phyloP scores from a whole-genome alignment of 64 coral and sea anemone species.

The Hydrozoanthus tunicans region DNA sequence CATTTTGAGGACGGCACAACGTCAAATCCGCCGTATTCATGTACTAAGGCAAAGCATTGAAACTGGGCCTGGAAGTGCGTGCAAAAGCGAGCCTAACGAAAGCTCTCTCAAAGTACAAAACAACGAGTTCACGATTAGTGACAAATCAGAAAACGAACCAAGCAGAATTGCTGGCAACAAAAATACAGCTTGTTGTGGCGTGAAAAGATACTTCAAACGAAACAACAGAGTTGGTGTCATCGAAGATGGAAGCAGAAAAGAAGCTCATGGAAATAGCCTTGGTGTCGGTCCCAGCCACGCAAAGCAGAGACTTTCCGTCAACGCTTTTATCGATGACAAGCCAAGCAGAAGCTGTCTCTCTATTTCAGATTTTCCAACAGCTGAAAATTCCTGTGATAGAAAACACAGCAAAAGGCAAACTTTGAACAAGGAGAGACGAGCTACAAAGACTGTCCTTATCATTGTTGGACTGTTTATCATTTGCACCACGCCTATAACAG shows the following conservation, averaged over 20 bases:
- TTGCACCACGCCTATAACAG: conserved; percentile 36
- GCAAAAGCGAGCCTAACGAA: background rate
- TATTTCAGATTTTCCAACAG: background rate
- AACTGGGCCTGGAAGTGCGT: background rate
- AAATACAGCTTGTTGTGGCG: background rate
- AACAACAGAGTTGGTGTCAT: background rate
- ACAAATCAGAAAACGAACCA: background rate
- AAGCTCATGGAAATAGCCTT: too few species aligned
- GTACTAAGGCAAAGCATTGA: background rate
- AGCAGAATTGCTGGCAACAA: background rate
- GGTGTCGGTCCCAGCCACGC: too few species aligned
- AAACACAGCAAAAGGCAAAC: background rate
- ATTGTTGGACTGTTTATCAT: conserved; percentile 43
- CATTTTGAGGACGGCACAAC: conserved; percentile 79
- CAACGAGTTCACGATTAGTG: too few species aligned
- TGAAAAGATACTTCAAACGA: background rate
- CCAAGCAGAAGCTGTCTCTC: background rate
- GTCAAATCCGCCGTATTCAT: conserved; percentile 76
- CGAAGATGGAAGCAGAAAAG: background rate
- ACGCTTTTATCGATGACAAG: background rate
- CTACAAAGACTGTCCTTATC: conserved; percentile 39
- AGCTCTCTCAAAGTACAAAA: background rate
- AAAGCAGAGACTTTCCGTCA: conserved; percentile 11
- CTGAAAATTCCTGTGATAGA: background rate
- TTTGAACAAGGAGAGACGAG: conserved; percentile 29